These are phyloP conservation scores for Callipepla squamata DNA, from an alignment of 2,113 vertebrate genomes.

Conservation along the genomic window DNA sequence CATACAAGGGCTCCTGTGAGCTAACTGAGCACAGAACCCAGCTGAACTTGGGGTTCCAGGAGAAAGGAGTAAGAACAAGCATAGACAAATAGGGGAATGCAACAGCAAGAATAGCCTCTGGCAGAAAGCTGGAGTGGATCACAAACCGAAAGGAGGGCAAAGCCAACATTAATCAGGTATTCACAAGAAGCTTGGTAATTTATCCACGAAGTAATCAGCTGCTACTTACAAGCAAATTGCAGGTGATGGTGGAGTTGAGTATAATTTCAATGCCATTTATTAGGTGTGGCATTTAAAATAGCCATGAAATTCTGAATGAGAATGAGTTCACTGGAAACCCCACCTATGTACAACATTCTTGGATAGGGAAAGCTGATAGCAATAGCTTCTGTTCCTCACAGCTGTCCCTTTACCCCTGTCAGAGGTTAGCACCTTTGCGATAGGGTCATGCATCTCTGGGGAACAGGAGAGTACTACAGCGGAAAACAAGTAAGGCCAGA, in stretches of 20 bases:
- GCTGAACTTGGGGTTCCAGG: background rate
- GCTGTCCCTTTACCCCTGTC: background rate
- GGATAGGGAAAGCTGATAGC: background rate
- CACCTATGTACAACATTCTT: background rate
- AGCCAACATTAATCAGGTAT: background rate
- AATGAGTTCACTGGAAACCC: background rate
- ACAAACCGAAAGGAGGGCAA: background rate
- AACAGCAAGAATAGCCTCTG: background rate
- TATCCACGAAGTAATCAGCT: background rate
- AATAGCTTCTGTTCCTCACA: background rate
- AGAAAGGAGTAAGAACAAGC: background rate
- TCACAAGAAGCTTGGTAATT: background rate
- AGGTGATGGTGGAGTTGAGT: background rate
- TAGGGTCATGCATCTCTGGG: background rate
- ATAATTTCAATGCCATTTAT: background rate
- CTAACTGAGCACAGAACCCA: background rate
- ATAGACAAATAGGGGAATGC: background rate
- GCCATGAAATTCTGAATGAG: background rate
- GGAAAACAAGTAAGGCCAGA: background rate
- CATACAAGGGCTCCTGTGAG: rapidly evolving
- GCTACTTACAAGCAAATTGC: background rate
- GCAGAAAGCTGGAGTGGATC: background rate
- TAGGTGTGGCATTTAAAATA: background rate
- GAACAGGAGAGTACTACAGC: background rate
- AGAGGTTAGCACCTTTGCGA: background rate